Base-by-base conservation (phyloP, 2,888 invertebrate species). In the Ptychoptera contaminata region DNA sequence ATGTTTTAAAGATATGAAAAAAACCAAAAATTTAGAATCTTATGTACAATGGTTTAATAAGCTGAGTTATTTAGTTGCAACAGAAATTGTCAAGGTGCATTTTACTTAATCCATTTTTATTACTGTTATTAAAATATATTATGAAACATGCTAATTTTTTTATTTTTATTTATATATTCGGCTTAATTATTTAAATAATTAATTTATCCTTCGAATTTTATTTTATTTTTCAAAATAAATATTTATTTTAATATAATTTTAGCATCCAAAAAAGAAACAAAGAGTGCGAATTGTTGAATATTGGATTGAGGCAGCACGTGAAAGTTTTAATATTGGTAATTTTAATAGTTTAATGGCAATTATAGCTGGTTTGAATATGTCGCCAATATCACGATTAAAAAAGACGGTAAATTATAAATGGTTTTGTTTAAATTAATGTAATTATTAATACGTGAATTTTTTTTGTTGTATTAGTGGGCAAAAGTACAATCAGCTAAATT, bases 291-390 rank as follows among this genome's bases (percentile, higher is more conserved):
- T 91, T 48, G 83, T 96, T 50, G 94, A 96, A 61, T 94, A 86
- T 64, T 94, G 94, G 85, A 91, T 96, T 56, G 93, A 94, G 71
- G 87, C 92, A 6, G 96, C 93, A 3, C 76, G 92, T 47, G 93
- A 96, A 64, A 96, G 96, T 63, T 93, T 94, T 67, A 94, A 94
- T 67, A 85, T 96, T 57, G 94, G 96, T 45, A 97, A 97, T 67
- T 97, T 97, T 65, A 97, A 97, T 67, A 96, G 96, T 43, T 72
- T 96, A 44, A 94, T 96, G 94, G 93, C 94, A 29, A 94, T 97
- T 56, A 90, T 93, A 58, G 90, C 93, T 50, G 96, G 94, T 29
- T 74, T 96, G 54, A 94, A 93, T 63, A 84, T 93, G 81, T 83
- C 87, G 29, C 87, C 93, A 10, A 82, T 96, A 53, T 80, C 90